Percentiles rank a stretch among this genome's conserved stretches.
These are phyloP conservation scores for Tetragonula clypearis DNA, from an alignment of 1,140 invertebrate genomes.

Conservation along the genomic window DNA sequence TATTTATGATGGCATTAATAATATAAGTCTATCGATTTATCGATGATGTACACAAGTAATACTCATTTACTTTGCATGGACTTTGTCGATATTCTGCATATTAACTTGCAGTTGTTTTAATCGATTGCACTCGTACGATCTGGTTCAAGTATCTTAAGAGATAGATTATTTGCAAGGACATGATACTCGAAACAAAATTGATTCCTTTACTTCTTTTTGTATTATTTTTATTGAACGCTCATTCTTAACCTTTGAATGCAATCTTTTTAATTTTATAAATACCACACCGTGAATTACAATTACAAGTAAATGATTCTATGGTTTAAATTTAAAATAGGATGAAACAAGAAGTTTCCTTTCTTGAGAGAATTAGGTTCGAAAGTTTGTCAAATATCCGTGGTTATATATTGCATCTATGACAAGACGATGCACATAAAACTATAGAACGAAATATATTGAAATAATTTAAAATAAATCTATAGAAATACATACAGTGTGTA, in stretches of 20 bases:
- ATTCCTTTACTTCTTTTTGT: neutral
- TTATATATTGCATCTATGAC: no score
- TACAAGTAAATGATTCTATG: neutral
- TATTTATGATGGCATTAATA: neutral
- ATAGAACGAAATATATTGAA: no score
- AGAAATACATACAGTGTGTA: no score
- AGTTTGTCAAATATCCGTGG: neutral
- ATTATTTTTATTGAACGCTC: neutral
- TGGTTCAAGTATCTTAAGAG: neutral
- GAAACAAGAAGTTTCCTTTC: neutral
- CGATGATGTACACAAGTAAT: neutral
- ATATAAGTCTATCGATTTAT: neutral
- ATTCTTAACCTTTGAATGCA: no score
- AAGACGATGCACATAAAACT: no score
- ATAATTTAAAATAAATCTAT: no score
- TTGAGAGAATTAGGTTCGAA: neutral
- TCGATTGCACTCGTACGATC: neutral
- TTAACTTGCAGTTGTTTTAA: neutral
- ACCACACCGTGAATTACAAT: no score
- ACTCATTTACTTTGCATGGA: neutral
- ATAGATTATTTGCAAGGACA: neutral
- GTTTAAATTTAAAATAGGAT: neutral
- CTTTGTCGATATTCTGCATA: neutral
- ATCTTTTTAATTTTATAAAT: no score
- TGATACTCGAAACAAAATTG: neutral